Evolutionary conservation across 2,113 vertebrate species (phyloP).

Genomic region (Mola mola): DNA sequence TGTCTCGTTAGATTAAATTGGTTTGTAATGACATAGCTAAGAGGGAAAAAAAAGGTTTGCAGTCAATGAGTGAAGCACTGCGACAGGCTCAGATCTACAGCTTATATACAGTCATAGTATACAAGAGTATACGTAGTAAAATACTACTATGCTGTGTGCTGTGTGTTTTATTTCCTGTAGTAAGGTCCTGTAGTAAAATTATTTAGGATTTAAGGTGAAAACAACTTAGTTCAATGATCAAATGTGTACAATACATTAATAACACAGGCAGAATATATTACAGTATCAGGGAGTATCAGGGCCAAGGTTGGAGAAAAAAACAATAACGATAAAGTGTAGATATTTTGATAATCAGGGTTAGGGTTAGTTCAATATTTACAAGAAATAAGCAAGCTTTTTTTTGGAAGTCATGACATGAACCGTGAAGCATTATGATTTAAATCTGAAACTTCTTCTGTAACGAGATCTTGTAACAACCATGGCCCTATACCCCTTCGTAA

Average conservation of each 20-base stretch:
- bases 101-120: neutral
- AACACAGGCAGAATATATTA: neutral
- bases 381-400: no score
- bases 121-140: neutral
- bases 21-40: constrained; percentile 12
- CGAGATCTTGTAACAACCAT: no score
- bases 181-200: no score
- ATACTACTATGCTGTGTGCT: constrained; percentile 1
- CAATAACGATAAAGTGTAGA: no score
- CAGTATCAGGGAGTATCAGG: neutral
- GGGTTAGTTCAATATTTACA: no score
- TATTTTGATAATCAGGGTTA: no score
- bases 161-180: constrained; percentile 6
- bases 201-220: neutral
- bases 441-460: no score
- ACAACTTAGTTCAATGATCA: neutral
- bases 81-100: neutral
- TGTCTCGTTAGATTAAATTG: constrained; percentile 48
- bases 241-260: constrained; percentile 3
- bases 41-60: neutral
- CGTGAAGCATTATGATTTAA: no score
- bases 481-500: no score
- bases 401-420: no score
- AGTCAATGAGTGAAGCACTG: no score
- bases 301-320: neutral